Evolutionary conservation across 2,888 invertebrate species (phyloP), one percentile per base, ranked within the genome.

Genomic region (Eristalinus sepulchralis): DNA sequence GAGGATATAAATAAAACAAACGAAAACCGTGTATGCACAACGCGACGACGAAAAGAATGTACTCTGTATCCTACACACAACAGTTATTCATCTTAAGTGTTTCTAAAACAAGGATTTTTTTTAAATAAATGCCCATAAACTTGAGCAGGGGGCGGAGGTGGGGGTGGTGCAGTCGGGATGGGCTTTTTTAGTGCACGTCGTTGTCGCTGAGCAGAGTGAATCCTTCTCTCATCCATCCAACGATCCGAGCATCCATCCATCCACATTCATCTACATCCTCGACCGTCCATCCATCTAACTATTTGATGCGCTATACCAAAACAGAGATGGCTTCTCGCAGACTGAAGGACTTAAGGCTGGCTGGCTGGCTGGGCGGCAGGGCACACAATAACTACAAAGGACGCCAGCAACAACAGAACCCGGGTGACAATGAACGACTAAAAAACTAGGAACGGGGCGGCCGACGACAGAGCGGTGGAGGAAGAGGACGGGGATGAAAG

Each of bases 51-150:
- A 55, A 70, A 70, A 33, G 55, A 63, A 47, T 47, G 47, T 17
- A 47, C 47, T 47, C 47, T 47, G 47, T 34, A 78, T 22, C 76
- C 71, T 39, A 79, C 33, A 60, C 60, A 67, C 34, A 64, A 55
- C 81, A 81, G 76, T 70, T 81, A 73, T 81, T 77, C 81, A 84
- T 72, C 81, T 81, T 47, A 68, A 84, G 80, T 84, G 76, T 80
- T 80, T 72, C 59, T 53, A 64, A 76, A 78, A 78, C 81, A 81
- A 85, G 77, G 73, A 78, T 77, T 82, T 81, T n/a, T 47, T 73
- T 66, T 68, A 78, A 78, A 76, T 72, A 84, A 85, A 85, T 77
- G 85, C 81, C 81, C 85, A 71, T 85, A 85, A 85, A 85, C 81
- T 81, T 85, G 85, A 62, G 17, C 34, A 10, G 34, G 34, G 9